Conservation (phyloP, 2,888 invertebrate species). For the Cordylochernes scorpioides region DNA sequence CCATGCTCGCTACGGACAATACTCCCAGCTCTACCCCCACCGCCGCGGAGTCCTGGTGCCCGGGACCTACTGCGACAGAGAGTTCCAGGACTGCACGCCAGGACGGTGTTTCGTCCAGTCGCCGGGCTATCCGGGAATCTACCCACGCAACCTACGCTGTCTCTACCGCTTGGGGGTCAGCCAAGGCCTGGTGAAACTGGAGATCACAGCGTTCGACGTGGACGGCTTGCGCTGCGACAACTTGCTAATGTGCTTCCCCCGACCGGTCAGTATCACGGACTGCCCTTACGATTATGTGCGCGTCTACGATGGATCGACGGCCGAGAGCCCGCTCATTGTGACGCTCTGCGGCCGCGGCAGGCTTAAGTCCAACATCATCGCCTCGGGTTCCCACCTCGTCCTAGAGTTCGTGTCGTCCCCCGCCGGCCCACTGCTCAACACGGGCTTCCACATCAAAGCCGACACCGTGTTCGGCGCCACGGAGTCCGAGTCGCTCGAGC, state of each 20-base stretch:
- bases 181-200: constrained; percentile 11
- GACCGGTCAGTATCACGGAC: constrained; percentile 54
- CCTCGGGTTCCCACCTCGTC: constrained; percentile 34
- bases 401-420: constrained; percentile 18
- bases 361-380: constrained; percentile 35
- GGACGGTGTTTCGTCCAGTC: constrained; percentile 82
- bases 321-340: constrained; percentile 60
- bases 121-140: constrained; percentile 76
- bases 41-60: constrained; percentile 62
- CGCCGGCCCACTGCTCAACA: constrained; percentile 44
- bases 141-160: constrained; percentile 67
- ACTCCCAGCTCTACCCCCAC: constrained; percentile 72
- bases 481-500: constrained; percentile 10
- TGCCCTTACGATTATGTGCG: constrained; percentile 70
- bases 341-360: constrained; percentile 37
- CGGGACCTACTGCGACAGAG: constrained; percentile 35
- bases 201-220: constrained; percentile 38
- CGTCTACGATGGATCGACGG: constrained; percentile 68
- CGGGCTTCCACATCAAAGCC: constrained; percentile 64
- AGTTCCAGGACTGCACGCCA: constrained; percentile 38
- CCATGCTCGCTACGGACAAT: constrained; percentile 46
- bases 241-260: constrained; percentile 77
- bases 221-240: constrained; percentile 79
- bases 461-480: constrained; percentile 10
- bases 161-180: constrained; percentile 46